Conservation (phyloP, 2,113 vertebrate species). For the Amblyopsis rosae region DNA sequence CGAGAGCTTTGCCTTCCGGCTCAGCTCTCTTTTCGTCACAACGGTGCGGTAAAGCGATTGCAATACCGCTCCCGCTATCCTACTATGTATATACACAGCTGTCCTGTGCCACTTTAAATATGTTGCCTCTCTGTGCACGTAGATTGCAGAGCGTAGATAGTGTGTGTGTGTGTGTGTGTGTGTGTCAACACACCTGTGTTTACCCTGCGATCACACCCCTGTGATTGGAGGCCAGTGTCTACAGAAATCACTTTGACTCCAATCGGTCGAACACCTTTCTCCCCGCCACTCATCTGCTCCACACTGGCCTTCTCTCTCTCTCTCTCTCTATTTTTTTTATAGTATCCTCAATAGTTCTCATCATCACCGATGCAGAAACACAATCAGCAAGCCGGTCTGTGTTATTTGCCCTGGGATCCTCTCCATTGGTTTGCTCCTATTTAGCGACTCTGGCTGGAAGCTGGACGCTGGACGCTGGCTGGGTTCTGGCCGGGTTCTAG, state of each 20-base stretch:
- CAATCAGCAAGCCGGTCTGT: slow-evolving; percentile 8
- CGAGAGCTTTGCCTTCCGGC: too few relatives aligned
- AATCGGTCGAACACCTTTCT: neutral
- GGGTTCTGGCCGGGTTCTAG: slow-evolving; percentile 23
- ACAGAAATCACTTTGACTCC: slow-evolving; percentile 26
- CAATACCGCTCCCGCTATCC: too few relatives aligned
- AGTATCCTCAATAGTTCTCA: slow-evolving; percentile 4
- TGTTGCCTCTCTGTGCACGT: slow-evolving; percentile 15
- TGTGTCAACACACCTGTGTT: too few relatives aligned
- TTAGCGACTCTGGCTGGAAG: slow-evolving; percentile 44
- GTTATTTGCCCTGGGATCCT: slow-evolving; percentile 51
- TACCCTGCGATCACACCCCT: too few relatives aligned
- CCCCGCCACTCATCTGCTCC: too few relatives aligned
- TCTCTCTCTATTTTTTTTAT: slow-evolving; percentile 17
- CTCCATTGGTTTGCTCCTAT: slow-evolving; percentile 61
- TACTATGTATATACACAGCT: neutral
- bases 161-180: too few relatives aligned
- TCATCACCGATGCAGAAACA: neutral
- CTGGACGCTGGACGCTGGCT: slow-evolving; percentile 29
- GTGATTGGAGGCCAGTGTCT: slow-evolving; percentile 33
- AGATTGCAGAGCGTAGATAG: slow-evolving; percentile 16
- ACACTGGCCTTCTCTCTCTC: slow-evolving; percentile 6
- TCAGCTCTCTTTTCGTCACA: too few relatives aligned
- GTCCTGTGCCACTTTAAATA: slow-evolving; percentile 8
- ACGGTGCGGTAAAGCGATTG: too few relatives aligned